These are phyloP conservation scores for Erythrolamprus reginae DNA, from an alignment of 2,113 vertebrate genomes.

Conservation along the genomic window DNA sequence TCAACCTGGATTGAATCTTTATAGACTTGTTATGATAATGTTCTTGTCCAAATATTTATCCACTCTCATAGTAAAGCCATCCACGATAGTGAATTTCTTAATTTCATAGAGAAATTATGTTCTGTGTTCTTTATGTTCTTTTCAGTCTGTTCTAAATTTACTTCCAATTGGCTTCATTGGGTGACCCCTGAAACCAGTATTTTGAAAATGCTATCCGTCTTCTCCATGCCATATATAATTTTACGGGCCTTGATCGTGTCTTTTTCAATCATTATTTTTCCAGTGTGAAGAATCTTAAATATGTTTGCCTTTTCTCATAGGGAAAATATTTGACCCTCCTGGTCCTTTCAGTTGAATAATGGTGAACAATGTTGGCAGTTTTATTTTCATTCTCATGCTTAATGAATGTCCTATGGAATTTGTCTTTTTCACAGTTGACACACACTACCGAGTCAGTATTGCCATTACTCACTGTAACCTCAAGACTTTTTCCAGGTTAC, in stretches of 20 bases:
- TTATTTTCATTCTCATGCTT: not conserved
- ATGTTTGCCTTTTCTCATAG: not conserved
- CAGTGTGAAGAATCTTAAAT: not conserved
- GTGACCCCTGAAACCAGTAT: not conserved
- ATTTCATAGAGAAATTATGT: not conserved
- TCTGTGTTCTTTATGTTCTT: not conserved
- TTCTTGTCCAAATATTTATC: not conserved
- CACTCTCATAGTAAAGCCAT: not conserved
- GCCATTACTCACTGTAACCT: not conserved
- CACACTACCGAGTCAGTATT: not conserved
- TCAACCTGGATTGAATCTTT: not conserved
- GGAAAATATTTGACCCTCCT: not conserved
- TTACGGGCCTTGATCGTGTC: not conserved
- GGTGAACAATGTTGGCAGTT: not conserved
- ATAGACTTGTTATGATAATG: not conserved
- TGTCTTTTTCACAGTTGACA: not conserved
- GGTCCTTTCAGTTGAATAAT: not conserved
- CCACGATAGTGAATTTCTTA: not conserved
- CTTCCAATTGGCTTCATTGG: not conserved
- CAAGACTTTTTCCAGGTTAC: not conserved
- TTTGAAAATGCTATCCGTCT: not conserved
- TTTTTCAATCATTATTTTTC: not conserved
- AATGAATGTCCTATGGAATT: not conserved
- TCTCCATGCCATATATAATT: not conserved
- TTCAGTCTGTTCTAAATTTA: not conserved